Base-by-base conservation (phyloP, 1,140 invertebrate species). In the Aphaenogaster ashmeadi region DNA sequence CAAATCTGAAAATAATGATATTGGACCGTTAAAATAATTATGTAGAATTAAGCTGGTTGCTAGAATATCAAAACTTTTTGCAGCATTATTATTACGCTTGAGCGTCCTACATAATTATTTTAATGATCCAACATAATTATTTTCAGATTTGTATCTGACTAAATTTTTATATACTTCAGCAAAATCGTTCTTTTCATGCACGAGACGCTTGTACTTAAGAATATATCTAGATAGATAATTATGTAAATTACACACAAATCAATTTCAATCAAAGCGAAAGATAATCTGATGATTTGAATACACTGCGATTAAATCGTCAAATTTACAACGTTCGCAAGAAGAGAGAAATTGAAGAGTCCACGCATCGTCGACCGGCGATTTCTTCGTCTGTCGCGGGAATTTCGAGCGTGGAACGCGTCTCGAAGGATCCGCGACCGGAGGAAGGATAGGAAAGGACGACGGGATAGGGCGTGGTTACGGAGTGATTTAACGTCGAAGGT, bases 401-500 rank as follows among this genome's bases (percentile, higher is more conserved):
- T 60, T 74, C 15, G n/a, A 21, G 47, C 44, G 50, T 44, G 52
- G 54, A 72, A 44, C 15, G 15, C 69, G 9, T 89, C 69, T 72
- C 15, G 47, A 21, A 18, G 75, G 21, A 75, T 60, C 44, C 58
- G 87, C 33, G 33, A n/a, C 9, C 88, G 85, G 87, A 91, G 47
- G 87, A 90, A 92, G 88, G 91, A 92, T 15, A 54, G 78, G 13
- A 54, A 41, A 54, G 50, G 36, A 41, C 71, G 47, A 79, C 91
- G 88, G 87, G 88, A 91, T 91, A 91, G 92, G 95, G 95, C 94
- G 95, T 95, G 95, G 94, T 91, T 91, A 87, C 58, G 66, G 91
- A 92, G 92, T 95, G 95, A 95, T 95, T 95, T 95, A 95, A 93
- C 92, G 93, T 92, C 75, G 87, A 92, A 94, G 94, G 92, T 95